Evolutionary conservation across 2,888 invertebrate species (phyloP).

Genomic region (Melinaea menophilus): DNA sequence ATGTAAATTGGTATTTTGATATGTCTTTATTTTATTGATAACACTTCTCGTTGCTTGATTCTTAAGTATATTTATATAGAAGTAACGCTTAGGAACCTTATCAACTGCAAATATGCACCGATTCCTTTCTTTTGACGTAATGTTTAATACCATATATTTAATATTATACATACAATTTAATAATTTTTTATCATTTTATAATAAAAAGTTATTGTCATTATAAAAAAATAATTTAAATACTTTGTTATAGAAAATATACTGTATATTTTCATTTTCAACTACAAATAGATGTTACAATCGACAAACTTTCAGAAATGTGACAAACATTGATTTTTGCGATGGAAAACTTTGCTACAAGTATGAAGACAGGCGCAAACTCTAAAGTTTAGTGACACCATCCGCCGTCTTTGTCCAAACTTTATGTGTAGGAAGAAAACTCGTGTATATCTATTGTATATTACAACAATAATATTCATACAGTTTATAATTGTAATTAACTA

Average conservation of each 20-base stretch:
- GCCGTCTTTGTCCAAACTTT: conserved; percentile 16
- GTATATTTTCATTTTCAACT: background rate
- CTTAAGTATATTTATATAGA: conserved; percentile 1
- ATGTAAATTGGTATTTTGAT: conserved; percentile 14
- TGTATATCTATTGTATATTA: conserved; percentile 9
- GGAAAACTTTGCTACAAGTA: conserved; percentile 21
- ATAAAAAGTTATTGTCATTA: background rate
- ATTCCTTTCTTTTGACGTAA: background rate
- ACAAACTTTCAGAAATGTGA: background rate
- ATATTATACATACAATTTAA: background rate
- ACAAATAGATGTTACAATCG: background rate
- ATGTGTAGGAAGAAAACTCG: conserved; percentile 11
- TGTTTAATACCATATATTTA: background rate
- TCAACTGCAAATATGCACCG: background rate
- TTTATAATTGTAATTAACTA: background rate
- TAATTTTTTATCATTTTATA: conserved; percentile 2
- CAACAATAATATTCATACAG: background rate
- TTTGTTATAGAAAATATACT: conserved; percentile 13
- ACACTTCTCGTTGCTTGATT: background rate
- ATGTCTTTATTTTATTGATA: conserved; percentile 16
- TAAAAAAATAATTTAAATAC: conserved; percentile 8
- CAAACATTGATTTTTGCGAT: conserved; percentile 7
- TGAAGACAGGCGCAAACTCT: conserved; percentile 20
- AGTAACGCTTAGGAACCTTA: background rate
- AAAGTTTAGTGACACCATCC: conserved; percentile 20